Base-by-base conservation (phyloP, 2,797 vertebrate species). In the Epinephelus coioides region DNA sequence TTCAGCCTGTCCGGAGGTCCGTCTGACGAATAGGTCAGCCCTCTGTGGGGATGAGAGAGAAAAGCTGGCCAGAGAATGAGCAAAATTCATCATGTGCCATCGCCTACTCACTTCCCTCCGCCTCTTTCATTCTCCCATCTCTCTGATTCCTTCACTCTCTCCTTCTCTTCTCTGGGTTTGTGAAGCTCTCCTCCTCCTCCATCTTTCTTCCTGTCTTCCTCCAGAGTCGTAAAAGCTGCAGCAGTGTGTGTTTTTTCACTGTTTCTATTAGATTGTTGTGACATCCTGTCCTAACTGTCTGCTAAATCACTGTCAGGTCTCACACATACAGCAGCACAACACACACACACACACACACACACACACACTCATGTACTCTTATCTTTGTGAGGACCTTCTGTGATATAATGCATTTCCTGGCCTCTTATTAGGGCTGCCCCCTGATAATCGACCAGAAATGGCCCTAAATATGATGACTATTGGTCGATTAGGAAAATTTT, bases 11-110 rank as follows among this genome's bases (percentile, higher is more conserved):
- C 83, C 46, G 53, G 79, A 75, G 81, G 83, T 84, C 76, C 51
- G 76, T 54, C 68, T 88, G 84, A 84, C 59, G 82, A 82, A 89
- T 83, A 89, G 88, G 88, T 91, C 89, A 82, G 78, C 46, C 68
- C 86, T 84, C 71, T 27, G 71, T 64, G 79, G 86, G 78, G 69
- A 75, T 69, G 72, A 75, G 73, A 67, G 71, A 75, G 78, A 79
- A 61, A 70, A 67, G 67, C 72, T 8, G 53, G 51, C 74, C 57
- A 55, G 80, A 78, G 69, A 86, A 87, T 64, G 75, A 87, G 73
- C 59, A 63, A 71, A 78, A 88, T 88, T 73, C 81, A 90, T 92
- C 82, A 81, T 83, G 68, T 82, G 79, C 66, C 74, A 61, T 75
- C 54, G n/a, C 61, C 60, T 51, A 1, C 71, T 76, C 60, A 1